phyloP scores from a whole-genome alignment of 2,888 invertebrate genomes.

The Bombylius major region DNA sequence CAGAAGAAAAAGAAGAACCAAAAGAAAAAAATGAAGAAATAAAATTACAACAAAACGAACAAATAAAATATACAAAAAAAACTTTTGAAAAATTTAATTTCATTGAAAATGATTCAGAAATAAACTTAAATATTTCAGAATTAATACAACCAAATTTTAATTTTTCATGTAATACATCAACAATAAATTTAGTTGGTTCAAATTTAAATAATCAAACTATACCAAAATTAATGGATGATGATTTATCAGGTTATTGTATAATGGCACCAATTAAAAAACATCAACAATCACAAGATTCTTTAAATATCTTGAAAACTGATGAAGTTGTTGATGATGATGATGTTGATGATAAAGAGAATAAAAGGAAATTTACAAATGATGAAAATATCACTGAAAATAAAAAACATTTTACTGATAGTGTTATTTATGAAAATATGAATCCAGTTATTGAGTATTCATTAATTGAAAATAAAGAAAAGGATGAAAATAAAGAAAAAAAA shows the following conservation, averaged over 20 bases:
- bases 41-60: not conserved
- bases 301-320: conserved; percentile 7
- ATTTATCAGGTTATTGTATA: conserved; percentile 32
- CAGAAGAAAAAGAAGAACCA: not conserved
- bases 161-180: conserved; percentile 32
- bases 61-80: too few species aligned
- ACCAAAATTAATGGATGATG: conserved; percentile 20
- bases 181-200: conserved; percentile 32
- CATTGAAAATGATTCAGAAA: conserved; percentile 14
- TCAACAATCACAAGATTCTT: not conserved
- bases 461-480: not conserved
- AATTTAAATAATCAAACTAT: conserved; percentile 21
- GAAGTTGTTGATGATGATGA: conserved; percentile 16
- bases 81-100: not conserved
- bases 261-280: conserved; percentile 30
- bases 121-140: conserved; percentile 30
- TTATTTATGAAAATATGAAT: conserved; percentile 29
- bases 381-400: not conserved
- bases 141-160: conserved; percentile 31
- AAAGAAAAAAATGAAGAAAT: not conserved
- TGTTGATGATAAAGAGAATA: not conserved
- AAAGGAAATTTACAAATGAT: not conserved
- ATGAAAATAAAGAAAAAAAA: not conserved
- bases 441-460: not conserved
- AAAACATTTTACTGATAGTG: conserved; percentile 20